Base-by-base conservation (phyloP, 1,140 invertebrate genomes). In the Calephelis virginiensis region DNA sequence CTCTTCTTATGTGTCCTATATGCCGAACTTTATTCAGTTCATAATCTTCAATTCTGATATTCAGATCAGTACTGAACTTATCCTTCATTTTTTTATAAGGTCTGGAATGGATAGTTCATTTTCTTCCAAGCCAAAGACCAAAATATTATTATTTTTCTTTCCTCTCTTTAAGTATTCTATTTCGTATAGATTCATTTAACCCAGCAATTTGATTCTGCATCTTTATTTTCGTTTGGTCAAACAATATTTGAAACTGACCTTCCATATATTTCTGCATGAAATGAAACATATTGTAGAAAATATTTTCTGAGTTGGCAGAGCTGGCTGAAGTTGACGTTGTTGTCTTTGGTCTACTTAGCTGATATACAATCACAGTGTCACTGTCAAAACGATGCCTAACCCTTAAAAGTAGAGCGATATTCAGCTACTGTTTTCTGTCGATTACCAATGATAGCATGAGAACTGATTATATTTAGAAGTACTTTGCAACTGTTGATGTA, bases 241-340 rank as follows among this genome's bases (percentile, higher is more conserved):
- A 69, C 49, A 72, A 66, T 63, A 69, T 61, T 72, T 72, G 61
- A 62, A 69, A 68, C 63, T 66, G 69, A 64, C 64, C 69, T 61
- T 70, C 69, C 69, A 70, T 70, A 0, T 60, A 49, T 59, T 12
- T 46, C 12, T 67, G 37, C 46, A 43, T 67, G 46, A 13, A 67
- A 28, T 47, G 66, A 12, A 50, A 67, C 65, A 49, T 48, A 48
- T 28, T 28, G 28, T 28, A 43, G 8, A 7, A 43, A 43, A 43
- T 8, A 43, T 43, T 43, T 3, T 7, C 1, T 43, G 8, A 43
- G 6, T 43, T 43, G 40, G 3, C 6, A 43, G 8, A 5, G 7
- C 40, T 43, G 40, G 5, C 40, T 43, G 40, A 43, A 43, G 40
- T 43, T 43, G 3, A 43, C 40, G 40, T 43, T 9, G 40, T 43